Base-by-base conservation (phyloP, 1,140 invertebrate genomes). In the Drosophila parabipectinata region DNA sequence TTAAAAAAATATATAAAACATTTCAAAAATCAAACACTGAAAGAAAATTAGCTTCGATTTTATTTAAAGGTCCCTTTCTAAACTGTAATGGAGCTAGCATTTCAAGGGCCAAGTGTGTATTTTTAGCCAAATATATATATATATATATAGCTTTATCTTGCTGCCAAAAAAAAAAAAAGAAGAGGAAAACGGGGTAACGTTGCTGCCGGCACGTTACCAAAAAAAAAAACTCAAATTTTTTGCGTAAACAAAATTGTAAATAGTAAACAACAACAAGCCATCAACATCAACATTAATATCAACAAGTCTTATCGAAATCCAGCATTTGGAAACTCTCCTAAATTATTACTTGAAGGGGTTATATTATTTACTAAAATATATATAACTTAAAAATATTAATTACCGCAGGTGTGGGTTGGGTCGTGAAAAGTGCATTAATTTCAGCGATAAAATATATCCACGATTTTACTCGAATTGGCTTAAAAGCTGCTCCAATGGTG, bases 161-260 rank as follows among this genome's bases (percentile, higher is more conserved):
- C 50, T 59, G 21, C 15, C 28, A 62, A 55, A 37, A 21, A 21
- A 21, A 21, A n/a, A n/a, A 21, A 21, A 73, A 62, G 55, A 59
- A 62, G 34, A 53, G 34, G 14, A 63, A 76, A 79, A 66, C 79
- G 64, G 64, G 64, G 72, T 62, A 75, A 85, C 80, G 81, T 84
- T 84, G 55, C 54, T 48, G 41, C 56, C 62, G 77, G 77, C 80
- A 84, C 81, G 81, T 85, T 85, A 66, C 45, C 80, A 60, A 63
- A 85, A 21, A 21, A 63, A 67, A 85, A 79, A 62, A 3, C 18
- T 18, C 18, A 18, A 18, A 18, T 18, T 18, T 45, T 79, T 48
- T 41, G 62, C 72, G 77, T 84, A 83, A 83, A 84, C 76, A 83
- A 72, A 76, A 68, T 80, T 84, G 60, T 74, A 84, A 77, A 53